phyloP scores from a whole-genome alignment of 35 echinoderm and acorn worm genomes.

The Strongylocentrotus purpuratus region DNA sequence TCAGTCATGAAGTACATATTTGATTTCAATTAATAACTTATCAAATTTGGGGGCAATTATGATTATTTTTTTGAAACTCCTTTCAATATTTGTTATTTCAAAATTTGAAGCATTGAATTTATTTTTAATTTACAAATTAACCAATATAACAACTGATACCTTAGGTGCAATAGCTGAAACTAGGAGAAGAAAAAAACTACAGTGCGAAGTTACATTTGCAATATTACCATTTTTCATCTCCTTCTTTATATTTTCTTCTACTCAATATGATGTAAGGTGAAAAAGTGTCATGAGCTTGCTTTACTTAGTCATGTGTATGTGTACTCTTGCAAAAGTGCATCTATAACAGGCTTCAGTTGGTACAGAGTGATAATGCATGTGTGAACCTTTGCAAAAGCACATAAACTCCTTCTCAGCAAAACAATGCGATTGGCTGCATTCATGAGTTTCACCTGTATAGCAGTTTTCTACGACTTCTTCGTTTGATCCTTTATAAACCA shows the following conservation, averaged over 20 bases:
- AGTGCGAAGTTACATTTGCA: too few relatives aligned
- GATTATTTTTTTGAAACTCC: too few relatives aligned
- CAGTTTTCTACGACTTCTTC: not conserved
- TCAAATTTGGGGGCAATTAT: too few relatives aligned
- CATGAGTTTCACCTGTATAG: not conserved
- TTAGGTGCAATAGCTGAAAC: too few relatives aligned
- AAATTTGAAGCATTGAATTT: too few relatives aligned
- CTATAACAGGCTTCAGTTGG: not conserved
- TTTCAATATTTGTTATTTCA: too few relatives aligned
- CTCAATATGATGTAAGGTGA: not conserved
- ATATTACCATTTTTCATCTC: not conserved
- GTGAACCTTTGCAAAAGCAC: slow-evolving; percentile 7
- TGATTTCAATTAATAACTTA: too few relatives aligned
- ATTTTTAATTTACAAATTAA: too few relatives aligned
- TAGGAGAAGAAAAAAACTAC: too few relatives aligned
- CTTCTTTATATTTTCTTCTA: not conserved
- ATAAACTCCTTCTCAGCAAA: not conserved
- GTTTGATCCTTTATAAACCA: not conserved
- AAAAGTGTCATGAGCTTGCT: not conserved
- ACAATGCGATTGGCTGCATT: not conserved
- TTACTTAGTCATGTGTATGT: not conserved
- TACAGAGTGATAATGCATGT: not conserved
- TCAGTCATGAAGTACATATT: too few relatives aligned
- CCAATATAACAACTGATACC: too few relatives aligned
- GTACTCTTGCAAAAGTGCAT: slow-evolving; percentile 4